These are phyloP conservation scores for Ianthella basta DNA, from an alignment of 37 sponge, comb jelly and placozoan genomes.

Conservation along the genomic window DNA sequence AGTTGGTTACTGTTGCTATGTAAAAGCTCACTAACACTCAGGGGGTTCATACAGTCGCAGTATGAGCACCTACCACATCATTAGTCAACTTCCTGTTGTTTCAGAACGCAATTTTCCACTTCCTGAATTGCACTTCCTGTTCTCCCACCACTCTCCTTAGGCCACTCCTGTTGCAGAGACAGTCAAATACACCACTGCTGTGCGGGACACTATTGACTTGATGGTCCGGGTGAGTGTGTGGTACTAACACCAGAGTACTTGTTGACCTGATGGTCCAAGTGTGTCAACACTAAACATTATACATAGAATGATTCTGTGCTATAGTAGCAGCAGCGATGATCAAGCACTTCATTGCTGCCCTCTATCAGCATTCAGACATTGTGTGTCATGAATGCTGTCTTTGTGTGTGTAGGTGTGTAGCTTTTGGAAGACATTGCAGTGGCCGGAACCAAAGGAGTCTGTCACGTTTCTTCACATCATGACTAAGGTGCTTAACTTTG, in stretches of 20 bases:
- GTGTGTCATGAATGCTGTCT: neutral
- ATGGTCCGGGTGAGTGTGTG: neutral
- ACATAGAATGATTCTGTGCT: no score
- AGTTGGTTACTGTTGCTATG: no score
- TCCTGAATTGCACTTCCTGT: neutral
- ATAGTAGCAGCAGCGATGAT: neutral
- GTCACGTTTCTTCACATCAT: conserved; percentile 2
- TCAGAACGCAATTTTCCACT: no score
- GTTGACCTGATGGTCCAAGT: no score
- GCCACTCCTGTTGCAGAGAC: conserved; percentile 3
- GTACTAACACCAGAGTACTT: neutral
- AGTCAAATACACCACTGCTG: conserved; percentile 22
- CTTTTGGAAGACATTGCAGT: neutral
- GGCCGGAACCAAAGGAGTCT: conserved; percentile 12
- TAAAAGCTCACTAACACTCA: no score
- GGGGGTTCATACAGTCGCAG: no score
- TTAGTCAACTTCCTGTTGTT: no score
- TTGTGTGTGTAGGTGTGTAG: conserved; percentile 23
- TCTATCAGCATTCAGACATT: neutral
- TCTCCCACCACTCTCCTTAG: neutral
- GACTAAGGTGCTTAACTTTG: neutral
- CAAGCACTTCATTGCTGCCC: no score
- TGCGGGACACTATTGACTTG: conserved; percentile 27
- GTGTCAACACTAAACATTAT: no score
- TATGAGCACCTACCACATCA: no score